Conservation (phyloP, 2,888 invertebrate genomes). For the Quadroppia sp. region DNA sequence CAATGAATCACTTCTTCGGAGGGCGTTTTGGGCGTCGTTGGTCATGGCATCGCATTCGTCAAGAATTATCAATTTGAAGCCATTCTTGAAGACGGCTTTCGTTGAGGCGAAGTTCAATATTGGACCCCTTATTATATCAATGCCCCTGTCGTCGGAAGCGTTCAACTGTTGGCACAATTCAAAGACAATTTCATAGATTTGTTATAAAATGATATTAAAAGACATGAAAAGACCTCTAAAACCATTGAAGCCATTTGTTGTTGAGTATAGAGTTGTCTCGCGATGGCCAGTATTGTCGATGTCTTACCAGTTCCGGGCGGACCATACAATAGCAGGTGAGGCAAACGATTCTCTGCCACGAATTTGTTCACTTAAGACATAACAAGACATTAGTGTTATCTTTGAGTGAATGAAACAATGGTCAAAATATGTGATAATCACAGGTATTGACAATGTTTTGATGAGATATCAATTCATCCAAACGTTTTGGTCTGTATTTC, state of each 20-base stretch:
- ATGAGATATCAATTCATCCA: conserved; percentile 93
- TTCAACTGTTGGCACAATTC: conserved; percentile 65
- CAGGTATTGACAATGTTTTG: conserved; percentile 94
- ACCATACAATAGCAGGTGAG: conserved; percentile 94
- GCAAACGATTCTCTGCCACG: conserved; percentile 83
- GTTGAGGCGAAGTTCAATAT: conserved; percentile 96
- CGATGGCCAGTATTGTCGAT: conserved; percentile 93
- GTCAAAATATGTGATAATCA: too few relatives aligned
- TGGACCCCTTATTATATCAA: conserved; percentile 86
- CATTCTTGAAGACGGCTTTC: conserved; percentile 79
- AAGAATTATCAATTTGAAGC: conserved; percentile 89
- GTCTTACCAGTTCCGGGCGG: conserved; percentile 99
- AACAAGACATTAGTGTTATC: not conserved
- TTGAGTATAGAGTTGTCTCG: conserved; percentile 80
- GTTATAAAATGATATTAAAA: conserved; percentile 10
- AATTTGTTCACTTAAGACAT: conserved; percentile 68
- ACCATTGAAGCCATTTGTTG: conserved; percentile 92
- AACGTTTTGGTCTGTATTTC: conserved; percentile 87
- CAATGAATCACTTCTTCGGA: conserved; percentile 71
- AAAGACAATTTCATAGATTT: not conserved
- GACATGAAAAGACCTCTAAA: conserved; percentile 54
- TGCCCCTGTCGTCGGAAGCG: conserved; percentile 97
- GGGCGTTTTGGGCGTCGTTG: conserved; percentile 97
- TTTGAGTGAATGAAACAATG: not conserved
- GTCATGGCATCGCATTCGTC: conserved; percentile 99